Evolutionary conservation across 2,797 vertebrate genomes (phyloP).

Genomic region (Onychomys leucogaster): DNA sequence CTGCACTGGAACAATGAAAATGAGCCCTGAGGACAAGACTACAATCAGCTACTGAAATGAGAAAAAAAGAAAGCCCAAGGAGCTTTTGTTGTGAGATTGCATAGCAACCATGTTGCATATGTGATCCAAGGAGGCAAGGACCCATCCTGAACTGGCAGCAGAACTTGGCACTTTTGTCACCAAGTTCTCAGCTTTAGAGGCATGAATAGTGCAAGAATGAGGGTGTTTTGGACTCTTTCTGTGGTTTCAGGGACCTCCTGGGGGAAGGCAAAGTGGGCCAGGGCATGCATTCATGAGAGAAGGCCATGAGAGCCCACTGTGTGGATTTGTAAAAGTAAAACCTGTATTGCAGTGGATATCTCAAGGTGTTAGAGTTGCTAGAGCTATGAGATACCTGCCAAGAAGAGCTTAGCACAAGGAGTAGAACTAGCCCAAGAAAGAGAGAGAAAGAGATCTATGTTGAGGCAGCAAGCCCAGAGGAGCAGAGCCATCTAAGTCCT

Average conservation of each 20-base stretch:
- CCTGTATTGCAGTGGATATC: background rate
- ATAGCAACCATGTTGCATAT: background rate
- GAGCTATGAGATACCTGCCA: background rate
- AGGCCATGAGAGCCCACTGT: background rate
- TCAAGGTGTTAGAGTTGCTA: background rate
- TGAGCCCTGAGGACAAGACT: background rate
- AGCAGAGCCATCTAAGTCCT: background rate
- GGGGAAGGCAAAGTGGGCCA: background rate
- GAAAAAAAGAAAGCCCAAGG: background rate
- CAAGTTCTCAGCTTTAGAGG: background rate
- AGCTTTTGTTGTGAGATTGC: background rate
- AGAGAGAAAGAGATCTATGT: background rate
- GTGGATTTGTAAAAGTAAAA: background rate
- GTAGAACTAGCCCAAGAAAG: background rate
- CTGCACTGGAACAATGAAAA: background rate
- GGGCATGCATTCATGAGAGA: background rate
- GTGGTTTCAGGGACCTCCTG: background rate
- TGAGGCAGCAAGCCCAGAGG: background rate
- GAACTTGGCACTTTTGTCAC: background rate
- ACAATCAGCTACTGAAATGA: background rate
- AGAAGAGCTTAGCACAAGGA: background rate
- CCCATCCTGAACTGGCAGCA: background rate
- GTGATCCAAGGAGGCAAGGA: background rate
- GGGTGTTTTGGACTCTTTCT: background rate
- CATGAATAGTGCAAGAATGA: background rate